Conservation (phyloP, 2,888 invertebrate genomes). For the Helobdella robusta region DNA sequence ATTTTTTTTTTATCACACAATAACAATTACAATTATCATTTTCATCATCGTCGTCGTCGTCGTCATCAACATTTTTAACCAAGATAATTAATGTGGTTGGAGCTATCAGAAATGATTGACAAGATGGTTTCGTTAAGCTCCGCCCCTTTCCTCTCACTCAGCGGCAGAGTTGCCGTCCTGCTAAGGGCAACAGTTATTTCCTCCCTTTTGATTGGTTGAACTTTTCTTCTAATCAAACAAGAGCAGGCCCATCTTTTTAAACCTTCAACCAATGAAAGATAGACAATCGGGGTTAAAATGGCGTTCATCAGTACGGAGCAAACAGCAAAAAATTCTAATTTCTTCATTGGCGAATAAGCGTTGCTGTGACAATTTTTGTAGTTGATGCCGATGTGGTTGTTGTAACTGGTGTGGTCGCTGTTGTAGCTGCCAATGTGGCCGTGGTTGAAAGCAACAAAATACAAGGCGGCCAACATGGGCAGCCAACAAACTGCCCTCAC, state of each 20-base stretch:
- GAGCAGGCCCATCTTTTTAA: constrained; percentile 29
- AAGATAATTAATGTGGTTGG: constrained; percentile 35
- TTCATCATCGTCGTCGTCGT: neutral
- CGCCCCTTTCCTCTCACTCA: constrained; percentile 16
- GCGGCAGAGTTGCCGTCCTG: constrained; percentile 18
- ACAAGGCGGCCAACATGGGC: constrained; percentile 33
- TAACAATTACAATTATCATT: neutral
- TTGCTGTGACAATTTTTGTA: neutral
- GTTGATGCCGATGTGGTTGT: neutral
- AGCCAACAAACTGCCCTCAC: constrained; percentile 34
- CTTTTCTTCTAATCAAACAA: constrained; percentile 24
- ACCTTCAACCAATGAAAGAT: constrained; percentile 23
- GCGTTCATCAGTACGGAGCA: constrained; percentile 30
- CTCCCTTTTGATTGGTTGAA: constrained; percentile 14
- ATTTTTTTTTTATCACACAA: neutral
- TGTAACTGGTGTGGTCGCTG: no score
- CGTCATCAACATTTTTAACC: neutral
- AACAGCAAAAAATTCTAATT: constrained; percentile 33
- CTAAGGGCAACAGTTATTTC: constrained; percentile 10
- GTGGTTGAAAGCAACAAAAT: constrained; percentile 31
- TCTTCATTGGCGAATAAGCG: constrained; percentile 25
- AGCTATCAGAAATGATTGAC: constrained; percentile 36
- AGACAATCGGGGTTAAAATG: constrained; percentile 30
- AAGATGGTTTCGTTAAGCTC: constrained; percentile 36
- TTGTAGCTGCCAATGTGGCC: neutral